phyloP scores from a whole-genome alignment of 2,113 vertebrate genomes.

The Drymodes brunneopygia region DNA sequence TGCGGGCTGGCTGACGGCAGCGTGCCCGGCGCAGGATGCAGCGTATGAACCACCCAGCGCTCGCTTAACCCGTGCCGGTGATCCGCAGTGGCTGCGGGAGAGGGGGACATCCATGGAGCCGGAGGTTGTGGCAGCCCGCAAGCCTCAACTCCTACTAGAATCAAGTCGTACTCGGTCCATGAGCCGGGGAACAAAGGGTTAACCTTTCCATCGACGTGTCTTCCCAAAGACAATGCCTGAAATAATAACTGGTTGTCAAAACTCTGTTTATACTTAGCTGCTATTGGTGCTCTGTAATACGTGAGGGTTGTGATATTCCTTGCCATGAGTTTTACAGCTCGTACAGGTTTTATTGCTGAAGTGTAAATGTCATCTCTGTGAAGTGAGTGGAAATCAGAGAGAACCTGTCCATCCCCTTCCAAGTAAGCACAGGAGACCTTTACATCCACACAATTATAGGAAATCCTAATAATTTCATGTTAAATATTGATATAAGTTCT shows the following conservation, averaged over 20 bases:
- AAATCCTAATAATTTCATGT: neutral
- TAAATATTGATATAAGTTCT: neutral
- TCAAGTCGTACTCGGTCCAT: accelerated
- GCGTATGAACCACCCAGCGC: accelerated
- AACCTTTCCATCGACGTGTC: accelerated
- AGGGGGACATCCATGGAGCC: neutral
- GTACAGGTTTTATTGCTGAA: neutral
- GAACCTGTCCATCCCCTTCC: neutral
- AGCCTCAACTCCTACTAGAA: accelerated
- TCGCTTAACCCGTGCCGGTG: accelerated
- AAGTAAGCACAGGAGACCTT: neutral
- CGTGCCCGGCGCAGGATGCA: neutral
- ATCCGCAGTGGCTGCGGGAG: neutral
- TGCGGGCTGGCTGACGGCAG: neutral
- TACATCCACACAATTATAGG: neutral
- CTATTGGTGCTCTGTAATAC: neutral
- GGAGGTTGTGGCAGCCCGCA: accelerated
- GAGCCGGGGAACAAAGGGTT: neutral
- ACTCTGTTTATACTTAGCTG: neutral
- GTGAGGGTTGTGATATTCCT: neutral
- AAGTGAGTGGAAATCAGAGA: neutral
- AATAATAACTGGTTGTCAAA: neutral
- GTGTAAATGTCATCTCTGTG: neutral
- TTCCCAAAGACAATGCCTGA: neutral
- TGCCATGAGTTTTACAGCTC: neutral